phyloP scores from a whole-genome alignment of 1,140 invertebrate genomes.

The Pogonognathellus flavescens region DNA sequence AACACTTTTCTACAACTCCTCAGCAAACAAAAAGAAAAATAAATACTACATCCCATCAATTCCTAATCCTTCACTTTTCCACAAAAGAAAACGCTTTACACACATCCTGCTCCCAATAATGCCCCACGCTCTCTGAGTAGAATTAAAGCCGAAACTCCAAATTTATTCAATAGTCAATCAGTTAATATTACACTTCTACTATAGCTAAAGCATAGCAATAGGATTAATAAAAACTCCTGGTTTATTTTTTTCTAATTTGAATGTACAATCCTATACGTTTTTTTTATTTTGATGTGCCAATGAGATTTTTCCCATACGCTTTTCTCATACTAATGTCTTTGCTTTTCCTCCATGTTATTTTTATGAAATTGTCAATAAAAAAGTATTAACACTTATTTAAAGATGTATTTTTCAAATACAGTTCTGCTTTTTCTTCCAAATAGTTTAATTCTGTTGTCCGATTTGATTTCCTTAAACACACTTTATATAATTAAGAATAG shows the following conservation, averaged over 20 bases:
- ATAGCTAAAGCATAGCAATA: background rate
- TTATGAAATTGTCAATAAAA: too few relatives aligned
- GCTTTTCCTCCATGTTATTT: too few relatives aligned
- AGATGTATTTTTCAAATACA: too few relatives aligned
- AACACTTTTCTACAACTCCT: background rate
- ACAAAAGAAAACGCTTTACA: background rate
- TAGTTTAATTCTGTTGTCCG: background rate
- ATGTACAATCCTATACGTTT: background rate
- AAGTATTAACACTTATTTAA: too few relatives aligned
- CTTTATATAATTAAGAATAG: too few relatives aligned
- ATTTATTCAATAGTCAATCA: conserved; percentile 28
- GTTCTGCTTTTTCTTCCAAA: too few relatives aligned
- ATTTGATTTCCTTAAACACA: background rate
- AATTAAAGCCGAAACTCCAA: background rate
- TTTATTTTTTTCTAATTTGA: background rate
- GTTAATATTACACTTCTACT: background rate
- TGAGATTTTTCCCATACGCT: too few relatives aligned
- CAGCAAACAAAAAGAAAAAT: conserved; percentile 2
- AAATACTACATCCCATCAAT: conserved; percentile 23
- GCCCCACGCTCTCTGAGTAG: background rate
- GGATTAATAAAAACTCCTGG: background rate
- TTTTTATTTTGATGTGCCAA: background rate
- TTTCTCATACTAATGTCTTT: too few relatives aligned
- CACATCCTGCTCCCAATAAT: background rate
- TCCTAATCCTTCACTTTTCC: conserved; percentile 9